Percentiles rank a stretch among this genome's conserved stretches.
Conservation (phyloP, 2,797 vertebrate genomes). For the Poecilia gillii region DNA sequence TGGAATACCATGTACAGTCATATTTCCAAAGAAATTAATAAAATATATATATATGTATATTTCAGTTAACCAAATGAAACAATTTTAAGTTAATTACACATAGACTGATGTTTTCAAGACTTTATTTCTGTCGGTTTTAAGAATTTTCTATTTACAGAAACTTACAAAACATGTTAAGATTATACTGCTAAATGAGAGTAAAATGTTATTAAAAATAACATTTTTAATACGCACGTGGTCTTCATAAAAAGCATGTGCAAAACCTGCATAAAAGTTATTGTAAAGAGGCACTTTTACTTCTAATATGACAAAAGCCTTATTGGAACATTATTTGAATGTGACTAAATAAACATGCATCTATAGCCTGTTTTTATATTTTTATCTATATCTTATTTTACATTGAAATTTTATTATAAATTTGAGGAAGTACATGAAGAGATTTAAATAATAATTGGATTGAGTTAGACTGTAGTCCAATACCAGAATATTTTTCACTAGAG, state of each 20-base stretch:
- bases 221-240: not conserved
- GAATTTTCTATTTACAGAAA: no score
- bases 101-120: no score
- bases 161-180: not conserved
- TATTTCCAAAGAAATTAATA: not conserved
- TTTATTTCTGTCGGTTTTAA: not conserved
- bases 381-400: not conserved
- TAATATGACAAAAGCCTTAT: not conserved
- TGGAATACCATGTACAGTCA: not conserved
- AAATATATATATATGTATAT: not conserved
- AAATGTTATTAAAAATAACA: not conserved
- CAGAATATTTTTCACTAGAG: not conserved
- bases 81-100: not conserved
- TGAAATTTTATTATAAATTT: not conserved
- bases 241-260: not conserved
- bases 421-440: not conserved
- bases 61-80: not conserved
- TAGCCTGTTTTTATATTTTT: not conserved
- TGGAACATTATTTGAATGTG: not conserved
- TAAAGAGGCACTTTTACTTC: not conserved
- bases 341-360: not conserved
- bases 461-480: not conserved
- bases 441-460: not conserved
- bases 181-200: not conserved
- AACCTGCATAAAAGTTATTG: not conserved